These are phyloP conservation scores for Nemopilema nomurai DNA, from an alignment of 30 jellyfish, hydroid and myxozoan species.

Conservation along the genomic window DNA sequence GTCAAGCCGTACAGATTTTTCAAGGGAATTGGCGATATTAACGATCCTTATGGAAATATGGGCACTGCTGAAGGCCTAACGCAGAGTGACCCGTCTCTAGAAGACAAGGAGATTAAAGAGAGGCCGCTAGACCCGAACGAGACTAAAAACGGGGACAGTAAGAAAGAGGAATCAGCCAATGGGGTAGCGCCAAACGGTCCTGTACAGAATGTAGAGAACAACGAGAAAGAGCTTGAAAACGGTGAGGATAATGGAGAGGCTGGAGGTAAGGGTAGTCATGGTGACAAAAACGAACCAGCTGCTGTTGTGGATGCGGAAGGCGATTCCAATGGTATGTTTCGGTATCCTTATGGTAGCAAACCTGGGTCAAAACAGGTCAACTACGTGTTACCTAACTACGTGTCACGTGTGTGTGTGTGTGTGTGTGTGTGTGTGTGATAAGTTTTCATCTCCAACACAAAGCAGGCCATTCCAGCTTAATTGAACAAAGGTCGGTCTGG, in stretches of 20 bases:
- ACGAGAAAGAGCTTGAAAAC: neutral
- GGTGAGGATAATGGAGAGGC: neutral
- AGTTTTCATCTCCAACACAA: too few relatives aligned
- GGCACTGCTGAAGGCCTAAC: constrained; percentile 20
- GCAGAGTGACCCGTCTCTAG: neutral
- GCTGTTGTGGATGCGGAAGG: neutral
- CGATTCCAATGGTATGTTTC: constrained; percentile 12
- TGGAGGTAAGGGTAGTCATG: too few relatives aligned
- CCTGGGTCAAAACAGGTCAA: too few relatives aligned
- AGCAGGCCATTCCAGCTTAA: too few relatives aligned
- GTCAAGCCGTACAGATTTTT: constrained; percentile 92
- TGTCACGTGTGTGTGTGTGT: too few relatives aligned
- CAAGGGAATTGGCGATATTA: constrained; percentile 85
- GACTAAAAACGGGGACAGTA: constrained; percentile 4
- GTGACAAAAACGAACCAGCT: too few relatives aligned
- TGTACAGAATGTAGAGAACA: constrained; percentile 1
- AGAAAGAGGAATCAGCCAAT: constrained; percentile 9
- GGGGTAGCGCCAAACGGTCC: neutral
- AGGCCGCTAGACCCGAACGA: constrained; percentile 4
- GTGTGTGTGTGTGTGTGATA: neutral
- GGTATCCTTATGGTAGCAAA: too few relatives aligned
- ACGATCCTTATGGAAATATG: constrained; percentile 77
- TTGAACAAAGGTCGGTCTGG: too few relatives aligned
- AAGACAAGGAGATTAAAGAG: neutral
- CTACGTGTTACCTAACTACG: too few relatives aligned